Conservation (phyloP, 2,113 vertebrate species). For the Nymphicus hollandicus region DNA sequence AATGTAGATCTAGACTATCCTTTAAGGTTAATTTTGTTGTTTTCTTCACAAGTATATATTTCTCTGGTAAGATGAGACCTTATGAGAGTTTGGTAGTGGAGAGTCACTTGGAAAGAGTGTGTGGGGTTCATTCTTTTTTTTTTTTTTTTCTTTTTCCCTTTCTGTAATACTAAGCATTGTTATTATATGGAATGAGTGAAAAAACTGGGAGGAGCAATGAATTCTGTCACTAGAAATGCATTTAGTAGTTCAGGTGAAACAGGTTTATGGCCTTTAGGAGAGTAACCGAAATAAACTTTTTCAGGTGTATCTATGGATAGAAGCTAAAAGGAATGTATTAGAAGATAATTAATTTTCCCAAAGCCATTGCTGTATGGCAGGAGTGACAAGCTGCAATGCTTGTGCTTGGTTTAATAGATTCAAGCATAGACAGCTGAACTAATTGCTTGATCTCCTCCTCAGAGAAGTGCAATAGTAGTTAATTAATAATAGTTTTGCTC, state of each 20-base stretch:
- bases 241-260: background rate
- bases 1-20: background rate
- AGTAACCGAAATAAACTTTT: background rate
- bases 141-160: background rate
- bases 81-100: background rate
- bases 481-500: background rate
- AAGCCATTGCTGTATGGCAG: background rate
- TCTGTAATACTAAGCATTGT: background rate
- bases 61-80: background rate
- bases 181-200: background rate
- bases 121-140: background rate
- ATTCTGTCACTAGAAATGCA: background rate
- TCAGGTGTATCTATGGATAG: background rate
- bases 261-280: background rate
- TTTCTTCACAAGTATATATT: background rate
- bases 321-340: background rate
- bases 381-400: background rate
- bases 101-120: background rate
- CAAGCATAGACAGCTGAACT: background rate
- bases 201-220: background rate
- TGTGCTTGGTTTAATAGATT: background rate
- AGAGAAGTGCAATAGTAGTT: background rate
- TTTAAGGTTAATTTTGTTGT: background rate
- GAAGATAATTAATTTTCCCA: background rate
- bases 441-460: background rate